These are phyloP conservation scores for Spea bombifrons DNA, from an alignment of 2,113 vertebrate genomes.

Conservation along the genomic window DNA sequence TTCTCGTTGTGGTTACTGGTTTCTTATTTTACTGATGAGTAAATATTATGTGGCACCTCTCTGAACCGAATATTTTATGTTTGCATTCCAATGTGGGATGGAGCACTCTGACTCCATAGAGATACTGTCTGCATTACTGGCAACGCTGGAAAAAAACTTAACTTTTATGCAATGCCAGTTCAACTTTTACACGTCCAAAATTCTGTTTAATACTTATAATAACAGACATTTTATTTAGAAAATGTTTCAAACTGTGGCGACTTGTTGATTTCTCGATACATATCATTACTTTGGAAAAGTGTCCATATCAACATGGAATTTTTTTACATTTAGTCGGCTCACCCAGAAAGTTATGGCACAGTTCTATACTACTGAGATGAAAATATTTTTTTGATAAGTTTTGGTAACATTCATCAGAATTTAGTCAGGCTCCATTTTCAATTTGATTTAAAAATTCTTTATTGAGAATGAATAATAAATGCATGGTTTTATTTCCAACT, in stretches of 20 bases:
- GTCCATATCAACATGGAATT: constrained; percentile 1
- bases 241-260: not conserved
- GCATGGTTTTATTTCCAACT: no score
- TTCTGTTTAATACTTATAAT: constrained; percentile 28
- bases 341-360: constrained; percentile 3
- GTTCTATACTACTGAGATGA: not conserved
- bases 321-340: not conserved
- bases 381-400: not conserved
- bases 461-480: no score
- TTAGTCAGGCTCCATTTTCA: no score
- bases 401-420: no score
- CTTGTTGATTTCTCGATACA: constrained; percentile 7
- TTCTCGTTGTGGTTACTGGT: constrained; percentile 26
- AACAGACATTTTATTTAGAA: constrained; percentile 25
- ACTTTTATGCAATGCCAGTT: constrained; percentile 34
- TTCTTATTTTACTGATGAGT: constrained; percentile 43
- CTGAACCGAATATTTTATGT: constrained; percentile 16
- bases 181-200: constrained; percentile 8
- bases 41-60: constrained; percentile 40
- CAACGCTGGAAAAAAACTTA: constrained; percentile 6
- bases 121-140: constrained; percentile 30
- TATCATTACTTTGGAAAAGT: not conserved
- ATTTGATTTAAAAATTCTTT: no score
- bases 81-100: constrained; percentile 43
- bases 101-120: constrained; percentile 1